Conservation (phyloP, 1,140 invertebrate species). For the Nomia melanderi region DNA sequence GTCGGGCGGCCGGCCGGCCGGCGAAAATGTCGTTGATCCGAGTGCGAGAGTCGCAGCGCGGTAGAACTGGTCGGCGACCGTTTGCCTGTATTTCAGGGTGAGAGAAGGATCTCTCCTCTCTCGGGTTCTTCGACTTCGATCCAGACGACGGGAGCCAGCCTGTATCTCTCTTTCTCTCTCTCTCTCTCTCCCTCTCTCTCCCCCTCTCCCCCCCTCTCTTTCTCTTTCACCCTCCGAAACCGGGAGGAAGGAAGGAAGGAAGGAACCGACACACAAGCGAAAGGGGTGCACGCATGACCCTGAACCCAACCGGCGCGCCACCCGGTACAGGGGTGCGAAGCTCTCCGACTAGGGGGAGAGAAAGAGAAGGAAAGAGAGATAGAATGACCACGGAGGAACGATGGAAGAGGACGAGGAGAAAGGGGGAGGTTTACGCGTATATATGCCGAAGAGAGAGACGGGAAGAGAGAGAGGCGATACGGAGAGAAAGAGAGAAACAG, state of each 20-base stretch:
- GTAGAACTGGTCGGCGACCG: constrained; percentile 58
- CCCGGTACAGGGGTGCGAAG: constrained; percentile 74
- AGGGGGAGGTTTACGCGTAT: constrained; percentile 49
- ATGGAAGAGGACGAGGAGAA: constrained; percentile 43
- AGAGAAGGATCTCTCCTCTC: constrained; percentile 46
- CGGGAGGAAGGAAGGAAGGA: constrained; percentile 49
- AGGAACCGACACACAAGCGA: constrained; percentile 54
- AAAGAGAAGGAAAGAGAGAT: constrained; percentile 38
- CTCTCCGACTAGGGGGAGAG: constrained; percentile 47
- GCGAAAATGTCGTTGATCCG: constrained; percentile 62
- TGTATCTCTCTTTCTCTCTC: constrained; percentile 31
- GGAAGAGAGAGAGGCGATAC: constrained; percentile 49
- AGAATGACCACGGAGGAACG: constrained; percentile 49
- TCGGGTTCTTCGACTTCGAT: constrained; percentile 64
- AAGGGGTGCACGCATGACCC: constrained; percentile 77
- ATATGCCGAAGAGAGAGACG: constrained; percentile 52
- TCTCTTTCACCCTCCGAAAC: constrained; percentile 44
- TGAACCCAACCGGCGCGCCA: constrained; percentile 75
- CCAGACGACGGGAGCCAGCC: constrained; percentile 52
- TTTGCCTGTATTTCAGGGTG: constrained; percentile 57
- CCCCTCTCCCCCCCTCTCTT: too few species aligned
- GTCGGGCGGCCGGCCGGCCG: constrained; percentile 4
- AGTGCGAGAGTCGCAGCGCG: constrained; percentile 25
- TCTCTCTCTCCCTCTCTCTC: neutral
- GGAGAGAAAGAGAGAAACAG: constrained; percentile 64